A percentile compares a stretch with the other conserved stretches of the same genome.
Evolutionary conservation across 1,140 invertebrate genomes (phyloP).

Genomic region (Dreissena rostriformis): DNA sequence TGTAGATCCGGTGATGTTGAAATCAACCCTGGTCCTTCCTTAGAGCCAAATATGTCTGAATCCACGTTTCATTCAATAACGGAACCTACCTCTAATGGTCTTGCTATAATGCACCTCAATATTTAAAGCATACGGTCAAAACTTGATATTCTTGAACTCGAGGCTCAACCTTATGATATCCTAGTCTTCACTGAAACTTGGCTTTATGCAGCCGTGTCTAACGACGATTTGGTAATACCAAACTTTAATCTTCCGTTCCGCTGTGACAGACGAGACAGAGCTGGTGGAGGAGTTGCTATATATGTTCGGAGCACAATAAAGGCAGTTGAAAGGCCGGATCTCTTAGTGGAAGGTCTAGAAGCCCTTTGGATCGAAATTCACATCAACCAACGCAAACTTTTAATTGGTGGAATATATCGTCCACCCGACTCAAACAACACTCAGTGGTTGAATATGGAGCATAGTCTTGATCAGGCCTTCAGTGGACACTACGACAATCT

Average conservation of each 20-base stretch:
- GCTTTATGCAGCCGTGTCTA: background rate
- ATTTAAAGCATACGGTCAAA: background rate
- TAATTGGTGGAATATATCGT: constrained; percentile 22
- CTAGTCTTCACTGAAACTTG: constrained; percentile 2
- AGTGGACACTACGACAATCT: background rate
- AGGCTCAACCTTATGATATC: background rate
- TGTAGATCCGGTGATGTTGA: background rate
- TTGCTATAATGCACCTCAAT: background rate
- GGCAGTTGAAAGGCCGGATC: background rate
- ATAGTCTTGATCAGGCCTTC: constrained; percentile 7
- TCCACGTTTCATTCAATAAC: background rate
- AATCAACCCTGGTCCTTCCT: background rate
- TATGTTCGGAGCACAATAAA: background rate
- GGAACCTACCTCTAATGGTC: background rate
- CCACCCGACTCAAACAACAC: constrained; percentile 21
- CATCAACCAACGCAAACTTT: constrained; percentile 1
- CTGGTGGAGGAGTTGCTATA: background rate
- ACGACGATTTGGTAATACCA: background rate
- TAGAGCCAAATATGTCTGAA: background rate
- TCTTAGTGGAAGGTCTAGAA: background rate
- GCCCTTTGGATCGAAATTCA: constrained; percentile 29
- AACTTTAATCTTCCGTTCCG: background rate
- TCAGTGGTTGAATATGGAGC: constrained; percentile 13
- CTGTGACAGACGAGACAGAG: background rate
- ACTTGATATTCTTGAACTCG: too few species aligned